phyloP scores from a whole-genome alignment of 2,113 vertebrate genomes.

The Galbula dea region DNA sequence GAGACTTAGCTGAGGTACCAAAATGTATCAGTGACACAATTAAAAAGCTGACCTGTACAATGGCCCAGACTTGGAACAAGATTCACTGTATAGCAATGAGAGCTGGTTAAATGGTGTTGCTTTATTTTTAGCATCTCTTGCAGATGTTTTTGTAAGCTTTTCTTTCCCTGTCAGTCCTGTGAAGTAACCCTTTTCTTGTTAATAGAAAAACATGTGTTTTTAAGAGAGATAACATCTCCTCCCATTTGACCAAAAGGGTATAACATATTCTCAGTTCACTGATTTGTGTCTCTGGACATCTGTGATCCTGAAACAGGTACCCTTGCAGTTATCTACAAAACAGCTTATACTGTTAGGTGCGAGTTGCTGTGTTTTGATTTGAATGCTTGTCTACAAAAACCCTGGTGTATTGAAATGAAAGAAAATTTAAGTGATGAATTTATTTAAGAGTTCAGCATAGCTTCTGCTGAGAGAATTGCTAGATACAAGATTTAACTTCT shows the following conservation, averaged over 20 bases:
- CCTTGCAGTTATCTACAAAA: background rate
- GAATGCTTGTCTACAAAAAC: background rate
- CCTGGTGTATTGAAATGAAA: background rate
- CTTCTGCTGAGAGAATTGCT: background rate
- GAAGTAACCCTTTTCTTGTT: background rate
- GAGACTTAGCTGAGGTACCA: background rate
- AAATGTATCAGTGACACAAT: background rate
- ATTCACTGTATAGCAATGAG: background rate
- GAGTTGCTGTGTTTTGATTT: background rate
- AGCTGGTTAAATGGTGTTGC: background rate
- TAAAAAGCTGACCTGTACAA: background rate
- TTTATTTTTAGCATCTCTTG: background rate
- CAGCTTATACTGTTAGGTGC: background rate
- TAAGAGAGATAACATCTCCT: background rate
- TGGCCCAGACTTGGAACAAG: background rate
- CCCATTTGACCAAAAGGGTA: background rate
- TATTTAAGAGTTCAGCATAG: background rate
- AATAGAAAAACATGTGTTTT: conserved; percentile 12
- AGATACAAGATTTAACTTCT: background rate
- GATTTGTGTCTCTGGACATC: conserved; percentile 5
- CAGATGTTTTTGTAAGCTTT: background rate
- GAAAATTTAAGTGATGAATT: background rate
- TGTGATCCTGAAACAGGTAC: conserved; percentile 15
- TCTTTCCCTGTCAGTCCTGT: background rate
- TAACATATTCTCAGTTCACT: background rate